phyloP scores from a whole-genome alignment of 2,797 vertebrate genomes.

The Girardinus metallicus region DNA sequence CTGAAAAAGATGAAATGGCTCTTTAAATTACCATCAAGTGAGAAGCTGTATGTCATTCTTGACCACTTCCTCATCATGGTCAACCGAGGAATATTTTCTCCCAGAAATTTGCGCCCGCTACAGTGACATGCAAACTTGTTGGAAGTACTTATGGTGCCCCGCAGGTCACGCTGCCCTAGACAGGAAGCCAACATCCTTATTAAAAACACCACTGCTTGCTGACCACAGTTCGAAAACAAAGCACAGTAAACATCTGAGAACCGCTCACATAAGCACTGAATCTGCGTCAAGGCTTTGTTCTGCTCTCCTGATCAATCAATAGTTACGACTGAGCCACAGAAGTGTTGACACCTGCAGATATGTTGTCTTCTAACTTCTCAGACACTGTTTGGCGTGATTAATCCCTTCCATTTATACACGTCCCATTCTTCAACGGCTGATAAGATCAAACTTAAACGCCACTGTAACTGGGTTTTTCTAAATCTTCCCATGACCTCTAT shows the following conservation, averaged over 20 bases:
- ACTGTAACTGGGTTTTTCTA: neutral
- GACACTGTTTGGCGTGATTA: constrained; percentile 43
- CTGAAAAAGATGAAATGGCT: neutral
- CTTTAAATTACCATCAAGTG: neutral
- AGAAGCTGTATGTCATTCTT: neutral
- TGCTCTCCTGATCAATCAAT: constrained; percentile 35
- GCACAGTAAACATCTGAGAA: constrained; percentile 24
- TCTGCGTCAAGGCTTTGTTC: neutral
- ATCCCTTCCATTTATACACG: constrained; percentile 12
- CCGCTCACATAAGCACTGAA: constrained; percentile 14
- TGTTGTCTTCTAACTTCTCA: neutral
- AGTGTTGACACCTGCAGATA: constrained; percentile 36
- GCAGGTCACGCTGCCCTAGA: neutral
- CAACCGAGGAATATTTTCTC: neutral
- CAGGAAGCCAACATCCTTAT: neutral
- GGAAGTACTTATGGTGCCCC: neutral
- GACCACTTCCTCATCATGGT: neutral
- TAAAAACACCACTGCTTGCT: neutral
- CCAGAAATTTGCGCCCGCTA: neutral
- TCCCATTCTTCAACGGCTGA: constrained; percentile 10
- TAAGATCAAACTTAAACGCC: neutral
- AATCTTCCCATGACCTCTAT: neutral
- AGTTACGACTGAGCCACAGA: constrained; percentile 34
- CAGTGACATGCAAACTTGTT: neutral
- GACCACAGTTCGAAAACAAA: neutral